phyloP scores from a whole-genome alignment of 2,113 vertebrate species.

The Mesocricetus auratus region DNA sequence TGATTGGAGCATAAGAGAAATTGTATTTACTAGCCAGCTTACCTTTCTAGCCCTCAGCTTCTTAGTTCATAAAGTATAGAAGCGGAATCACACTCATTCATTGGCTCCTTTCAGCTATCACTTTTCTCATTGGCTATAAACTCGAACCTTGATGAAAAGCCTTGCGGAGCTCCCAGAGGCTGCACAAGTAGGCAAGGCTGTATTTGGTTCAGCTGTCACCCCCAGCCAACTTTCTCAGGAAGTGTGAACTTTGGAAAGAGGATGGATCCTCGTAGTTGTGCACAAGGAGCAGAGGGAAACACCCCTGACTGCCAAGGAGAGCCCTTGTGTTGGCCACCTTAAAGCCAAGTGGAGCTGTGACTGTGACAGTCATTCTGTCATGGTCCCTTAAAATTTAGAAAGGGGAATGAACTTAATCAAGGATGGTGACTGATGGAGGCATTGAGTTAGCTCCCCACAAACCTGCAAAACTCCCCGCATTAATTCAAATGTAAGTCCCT shows the following conservation, averaged over 20 bases:
- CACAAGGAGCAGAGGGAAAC: neutral
- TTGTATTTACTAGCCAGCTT: neutral
- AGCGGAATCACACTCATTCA: neutral
- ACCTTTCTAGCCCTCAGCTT: neutral
- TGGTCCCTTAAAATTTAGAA: neutral
- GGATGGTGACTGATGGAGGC: neutral
- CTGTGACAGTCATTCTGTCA: neutral
- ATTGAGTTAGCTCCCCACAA: neutral
- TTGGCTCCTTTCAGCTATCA: neutral
- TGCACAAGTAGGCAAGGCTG: neutral
- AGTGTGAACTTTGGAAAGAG: neutral
- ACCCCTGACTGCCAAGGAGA: rapidly evolving
- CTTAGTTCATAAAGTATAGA: neutral
- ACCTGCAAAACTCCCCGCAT: neutral
- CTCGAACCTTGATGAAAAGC: neutral
- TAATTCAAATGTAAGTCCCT: neutral
- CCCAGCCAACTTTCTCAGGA: neutral
- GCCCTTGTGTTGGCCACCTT: neutral
- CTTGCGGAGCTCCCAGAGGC: neutral
- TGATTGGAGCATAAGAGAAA: neutral
- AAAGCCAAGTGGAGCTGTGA: neutral
- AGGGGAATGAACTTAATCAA: neutral
- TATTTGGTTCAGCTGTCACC: neutral
- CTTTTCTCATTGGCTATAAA: neutral
- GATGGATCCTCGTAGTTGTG: neutral